Conservation (phyloP, 2,888 invertebrate species). For the Eupsilia transversa region DNA sequence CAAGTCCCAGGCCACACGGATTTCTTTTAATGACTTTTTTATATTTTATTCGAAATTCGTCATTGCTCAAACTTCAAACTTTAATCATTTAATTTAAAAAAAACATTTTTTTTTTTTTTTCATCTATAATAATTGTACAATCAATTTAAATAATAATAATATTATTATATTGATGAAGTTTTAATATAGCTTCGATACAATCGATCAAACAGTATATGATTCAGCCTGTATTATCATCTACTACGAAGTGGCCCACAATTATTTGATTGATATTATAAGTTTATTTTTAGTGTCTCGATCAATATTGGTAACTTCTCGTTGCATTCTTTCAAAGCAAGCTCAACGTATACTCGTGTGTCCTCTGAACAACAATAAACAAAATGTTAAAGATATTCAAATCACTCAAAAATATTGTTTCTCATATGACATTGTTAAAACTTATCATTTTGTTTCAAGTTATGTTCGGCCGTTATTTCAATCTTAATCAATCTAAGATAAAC, state of each 20-base stretch:
- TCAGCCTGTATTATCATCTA: no score
- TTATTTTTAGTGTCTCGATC: background rate
- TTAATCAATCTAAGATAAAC: background rate
- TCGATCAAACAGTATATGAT: background rate
- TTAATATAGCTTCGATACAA: background rate
- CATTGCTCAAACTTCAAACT: no score
- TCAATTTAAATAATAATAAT: no score
- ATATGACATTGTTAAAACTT: background rate
- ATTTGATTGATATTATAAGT: background rate
- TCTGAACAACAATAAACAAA: background rate
- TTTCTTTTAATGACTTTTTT: no score
- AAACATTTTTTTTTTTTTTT: no score
- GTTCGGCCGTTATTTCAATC: background rate
- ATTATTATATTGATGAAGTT: background rate
- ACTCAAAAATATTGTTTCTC: background rate
- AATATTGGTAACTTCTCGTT: background rate
- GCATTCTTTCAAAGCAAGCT: background rate
- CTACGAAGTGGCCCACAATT: background rate
- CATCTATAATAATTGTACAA: no score
- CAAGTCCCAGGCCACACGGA: no score
- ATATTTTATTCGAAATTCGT: no score
- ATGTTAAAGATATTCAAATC: background rate
- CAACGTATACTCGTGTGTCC: no score
- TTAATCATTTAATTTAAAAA: no score
- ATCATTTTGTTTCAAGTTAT: slow-evolving; percentile 4